Evolutionary conservation across 1,140 invertebrate species (phyloP).

Genomic region (Oscheius sp.): DNA sequence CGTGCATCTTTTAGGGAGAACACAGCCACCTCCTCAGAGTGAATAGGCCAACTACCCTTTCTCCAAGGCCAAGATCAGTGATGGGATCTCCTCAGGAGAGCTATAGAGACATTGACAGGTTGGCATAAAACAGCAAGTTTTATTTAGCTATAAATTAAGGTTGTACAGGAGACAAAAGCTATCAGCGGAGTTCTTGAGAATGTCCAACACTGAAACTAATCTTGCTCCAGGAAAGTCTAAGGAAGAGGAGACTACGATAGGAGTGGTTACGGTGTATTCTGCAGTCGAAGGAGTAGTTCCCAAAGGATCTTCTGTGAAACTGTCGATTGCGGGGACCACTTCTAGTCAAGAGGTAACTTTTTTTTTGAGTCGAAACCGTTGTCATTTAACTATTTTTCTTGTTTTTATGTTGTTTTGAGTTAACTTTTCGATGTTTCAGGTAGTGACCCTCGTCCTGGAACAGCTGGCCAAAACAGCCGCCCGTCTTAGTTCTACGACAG

Average conservation of each 20-base stretch:
- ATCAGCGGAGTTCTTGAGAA: constrained; percentile 7
- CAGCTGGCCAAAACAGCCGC: constrained; percentile 88
- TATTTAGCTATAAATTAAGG: background rate
- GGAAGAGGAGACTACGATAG: constrained; percentile 42
- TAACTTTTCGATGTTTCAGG: no score
- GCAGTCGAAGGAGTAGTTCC: constrained; percentile 86
- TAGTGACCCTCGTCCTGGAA: constrained; percentile 86
- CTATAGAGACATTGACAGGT: constrained; percentile 33
- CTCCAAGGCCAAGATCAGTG: constrained; percentile 4
- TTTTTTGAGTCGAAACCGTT: constrained; percentile 52
- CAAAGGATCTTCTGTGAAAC: constrained; percentile 82
- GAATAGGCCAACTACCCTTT: background rate
- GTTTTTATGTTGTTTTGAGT: no score
- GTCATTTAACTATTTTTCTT: background rate
- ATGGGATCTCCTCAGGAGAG: constrained; percentile 29
- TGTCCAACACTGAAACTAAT: background rate
- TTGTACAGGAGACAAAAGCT: constrained; percentile 32
- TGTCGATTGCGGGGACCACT: constrained; percentile 84
- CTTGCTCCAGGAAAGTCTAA: constrained; percentile 29
- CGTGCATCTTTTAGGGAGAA: background rate
- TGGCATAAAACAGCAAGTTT: background rate
- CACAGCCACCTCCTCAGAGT: background rate
- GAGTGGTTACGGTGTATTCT: constrained; percentile 75
- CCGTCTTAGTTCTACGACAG: constrained; percentile 62
- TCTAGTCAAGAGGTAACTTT: constrained; percentile 63